Percentiles rank a stretch among this genome's conserved stretches.
phyloP scores from a whole-genome alignment of 1,140 invertebrate species.

The Megathymus violae region DNA sequence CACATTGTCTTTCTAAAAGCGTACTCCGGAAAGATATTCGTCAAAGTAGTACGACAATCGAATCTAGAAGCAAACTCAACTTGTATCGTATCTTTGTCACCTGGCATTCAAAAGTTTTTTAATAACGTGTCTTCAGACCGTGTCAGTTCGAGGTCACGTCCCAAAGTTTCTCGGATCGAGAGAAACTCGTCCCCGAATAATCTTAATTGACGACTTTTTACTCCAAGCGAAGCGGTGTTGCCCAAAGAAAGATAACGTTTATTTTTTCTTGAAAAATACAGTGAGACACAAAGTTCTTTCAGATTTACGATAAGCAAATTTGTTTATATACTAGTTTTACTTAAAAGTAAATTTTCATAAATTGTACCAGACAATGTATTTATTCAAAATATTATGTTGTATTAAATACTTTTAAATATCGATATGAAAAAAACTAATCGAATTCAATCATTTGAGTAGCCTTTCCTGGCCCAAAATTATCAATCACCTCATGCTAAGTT shows the following conservation, averaged over 20 bases:
- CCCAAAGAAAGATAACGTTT: neutral
- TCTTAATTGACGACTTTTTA: constrained; percentile 22
- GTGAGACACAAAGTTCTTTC: too few relatives aligned
- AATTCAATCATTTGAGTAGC: too few relatives aligned
- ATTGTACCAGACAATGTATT: too few relatives aligned
- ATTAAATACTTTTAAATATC: too few relatives aligned
- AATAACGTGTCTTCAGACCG: constrained; percentile 18
- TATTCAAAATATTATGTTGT: too few relatives aligned
- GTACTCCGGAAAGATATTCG: constrained; percentile 1
- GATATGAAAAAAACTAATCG: neutral
- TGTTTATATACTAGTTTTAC: too few relatives aligned
- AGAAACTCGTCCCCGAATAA: constrained; percentile 16
- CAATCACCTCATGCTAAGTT: too few relatives aligned
- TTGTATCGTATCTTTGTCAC: constrained; percentile 19
- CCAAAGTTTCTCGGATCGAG: constrained; percentile 23
- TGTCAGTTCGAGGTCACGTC: constrained; percentile 22
- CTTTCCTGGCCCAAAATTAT: too few relatives aligned
- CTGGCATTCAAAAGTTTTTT: constrained; percentile 31
- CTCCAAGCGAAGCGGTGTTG: neutral
- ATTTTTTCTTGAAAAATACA: too few relatives aligned
- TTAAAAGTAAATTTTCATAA: too few relatives aligned
- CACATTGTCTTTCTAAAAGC: constrained; percentile 17
- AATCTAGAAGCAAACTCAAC: neutral
- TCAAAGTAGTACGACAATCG: constrained; percentile 13
- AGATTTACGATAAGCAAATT: too few relatives aligned